Conservation (phyloP, 1,140 invertebrate genomes). For the Drosophila neocordata region DNA sequence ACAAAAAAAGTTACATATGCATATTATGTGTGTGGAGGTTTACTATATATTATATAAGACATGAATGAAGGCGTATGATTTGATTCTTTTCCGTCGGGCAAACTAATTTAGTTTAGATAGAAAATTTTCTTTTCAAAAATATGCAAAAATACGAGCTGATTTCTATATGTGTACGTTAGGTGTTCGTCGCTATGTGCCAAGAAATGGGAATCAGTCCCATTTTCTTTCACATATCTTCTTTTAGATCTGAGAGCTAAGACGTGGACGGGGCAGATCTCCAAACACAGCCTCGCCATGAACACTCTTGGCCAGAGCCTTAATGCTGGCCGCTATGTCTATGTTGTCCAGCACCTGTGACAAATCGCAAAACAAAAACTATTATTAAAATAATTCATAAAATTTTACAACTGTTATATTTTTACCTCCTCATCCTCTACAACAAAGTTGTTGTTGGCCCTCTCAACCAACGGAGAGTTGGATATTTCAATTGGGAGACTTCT, state of each 20-base stretch:
- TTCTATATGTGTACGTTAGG: constrained; percentile 67
- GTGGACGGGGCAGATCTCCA: constrained; percentile 91
- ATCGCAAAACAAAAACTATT: neutral
- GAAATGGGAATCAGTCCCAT: neutral
- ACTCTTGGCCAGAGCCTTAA: constrained; percentile 92
- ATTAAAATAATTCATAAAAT: neutral
- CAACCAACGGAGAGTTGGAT: constrained; percentile 65
- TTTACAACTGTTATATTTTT: constrained; percentile 1
- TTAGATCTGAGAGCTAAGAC: constrained; percentile 92
- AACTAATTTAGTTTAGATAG: constrained; percentile 73
- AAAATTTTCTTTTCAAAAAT: constrained; percentile 46
- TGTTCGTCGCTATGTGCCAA: constrained; percentile 19
- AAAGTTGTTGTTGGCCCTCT: constrained; percentile 49
- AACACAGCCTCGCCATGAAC: constrained; percentile 93
- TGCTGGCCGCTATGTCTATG: constrained; percentile 92
- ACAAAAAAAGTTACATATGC: constrained; percentile 55
- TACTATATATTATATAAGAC: constrained; percentile 27
- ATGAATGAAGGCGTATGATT: constrained; percentile 56
- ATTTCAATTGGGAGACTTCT: constrained; percentile 79
- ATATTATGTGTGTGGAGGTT: constrained; percentile 21
- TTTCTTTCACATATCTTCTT: constrained; percentile 17
- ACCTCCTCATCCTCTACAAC: constrained; percentile 66
- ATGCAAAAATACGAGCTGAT: constrained; percentile 57
- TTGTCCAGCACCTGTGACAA: constrained; percentile 68
- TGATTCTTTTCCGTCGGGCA: constrained; percentile 58